phyloP scores from a whole-genome alignment of 2,113 vertebrate species.

The Jaculus jaculus region DNA sequence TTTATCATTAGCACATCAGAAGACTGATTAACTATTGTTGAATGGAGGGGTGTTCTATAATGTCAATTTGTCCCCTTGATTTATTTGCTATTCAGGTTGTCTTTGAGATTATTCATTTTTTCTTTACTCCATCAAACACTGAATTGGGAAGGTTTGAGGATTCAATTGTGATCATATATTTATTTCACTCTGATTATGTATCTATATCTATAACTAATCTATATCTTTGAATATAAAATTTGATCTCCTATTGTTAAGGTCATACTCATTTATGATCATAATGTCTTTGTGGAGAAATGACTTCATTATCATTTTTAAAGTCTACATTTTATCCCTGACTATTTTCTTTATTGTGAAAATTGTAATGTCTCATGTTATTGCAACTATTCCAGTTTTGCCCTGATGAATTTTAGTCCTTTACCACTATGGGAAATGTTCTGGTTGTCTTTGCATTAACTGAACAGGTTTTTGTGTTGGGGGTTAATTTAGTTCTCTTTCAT shows the following conservation, averaged over 20 bases:
- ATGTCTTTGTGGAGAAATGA: not conserved
- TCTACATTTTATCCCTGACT: not conserved
- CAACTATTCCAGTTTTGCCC: not conserved
- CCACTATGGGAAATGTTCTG: not conserved
- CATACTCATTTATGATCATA: not conserved
- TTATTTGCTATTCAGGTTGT: not conserved
- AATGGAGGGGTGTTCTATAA: not conserved
- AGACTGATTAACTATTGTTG: not conserved
- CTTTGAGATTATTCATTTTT: not conserved
- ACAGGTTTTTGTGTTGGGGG: not conserved
- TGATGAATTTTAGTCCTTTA: not conserved
- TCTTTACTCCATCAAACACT: not conserved
- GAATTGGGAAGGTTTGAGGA: not conserved
- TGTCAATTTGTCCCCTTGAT: not conserved
- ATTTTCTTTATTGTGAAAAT: not conserved
- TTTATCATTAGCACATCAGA: not conserved
- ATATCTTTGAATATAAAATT: not conserved
- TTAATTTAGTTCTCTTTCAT: not conserved
- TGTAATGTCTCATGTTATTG: not conserved
- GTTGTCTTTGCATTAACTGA: not conserved
- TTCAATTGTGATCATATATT: not conserved
- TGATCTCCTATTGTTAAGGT: not conserved
- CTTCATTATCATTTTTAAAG: not conserved
- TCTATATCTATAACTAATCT: not conserved
- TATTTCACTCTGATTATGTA: not conserved